phyloP scores from a whole-genome alignment of 2,888 invertebrate species.

The Acanthococcus lagerstroemiae region DNA sequence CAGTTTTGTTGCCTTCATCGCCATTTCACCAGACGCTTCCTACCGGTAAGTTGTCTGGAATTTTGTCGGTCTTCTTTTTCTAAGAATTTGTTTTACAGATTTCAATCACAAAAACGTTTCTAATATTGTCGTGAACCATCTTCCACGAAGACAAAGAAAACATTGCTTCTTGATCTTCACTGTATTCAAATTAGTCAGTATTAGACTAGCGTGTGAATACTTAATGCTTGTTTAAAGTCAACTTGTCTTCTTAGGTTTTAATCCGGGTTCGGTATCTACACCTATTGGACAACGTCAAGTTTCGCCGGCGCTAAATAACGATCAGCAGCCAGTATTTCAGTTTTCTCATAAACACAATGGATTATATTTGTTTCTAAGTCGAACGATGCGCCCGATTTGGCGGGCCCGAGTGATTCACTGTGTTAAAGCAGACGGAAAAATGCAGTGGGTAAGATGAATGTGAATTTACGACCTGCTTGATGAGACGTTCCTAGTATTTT shows the following conservation, averaged over 20 bases:
- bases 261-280: slow-evolving; percentile 37
- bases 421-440: slow-evolving; percentile 46
- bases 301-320: background rate
- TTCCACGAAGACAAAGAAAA: too few species aligned
- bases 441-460: slow-evolving; percentile 53
- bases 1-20: slow-evolving; percentile 1
- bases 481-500: too few species aligned
- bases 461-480: too few species aligned
- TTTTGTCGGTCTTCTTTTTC: too few species aligned
- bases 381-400: slow-evolving; percentile 86
- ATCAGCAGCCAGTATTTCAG: slow-evolving; percentile 5
- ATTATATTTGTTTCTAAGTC: slow-evolving; percentile 77
- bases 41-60: slow-evolving; percentile 10
- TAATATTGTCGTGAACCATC: too few species aligned
- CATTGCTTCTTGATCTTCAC: too few species aligned
- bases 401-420: slow-evolving; percentile 53
- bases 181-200: too few species aligned
- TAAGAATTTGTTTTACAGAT: too few species aligned
- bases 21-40: slow-evolving; percentile 21
- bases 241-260: slow-evolving; percentile 33
- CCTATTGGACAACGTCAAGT: slow-evolving; percentile 33
- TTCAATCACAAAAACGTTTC: background rate
- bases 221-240: too few species aligned
- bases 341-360: slow-evolving; percentile 67
- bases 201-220: too few species aligned